These are phyloP conservation scores for Venusia cambrica DNA, from an alignment of 2,888 invertebrate genomes.

Conservation along the genomic window DNA sequence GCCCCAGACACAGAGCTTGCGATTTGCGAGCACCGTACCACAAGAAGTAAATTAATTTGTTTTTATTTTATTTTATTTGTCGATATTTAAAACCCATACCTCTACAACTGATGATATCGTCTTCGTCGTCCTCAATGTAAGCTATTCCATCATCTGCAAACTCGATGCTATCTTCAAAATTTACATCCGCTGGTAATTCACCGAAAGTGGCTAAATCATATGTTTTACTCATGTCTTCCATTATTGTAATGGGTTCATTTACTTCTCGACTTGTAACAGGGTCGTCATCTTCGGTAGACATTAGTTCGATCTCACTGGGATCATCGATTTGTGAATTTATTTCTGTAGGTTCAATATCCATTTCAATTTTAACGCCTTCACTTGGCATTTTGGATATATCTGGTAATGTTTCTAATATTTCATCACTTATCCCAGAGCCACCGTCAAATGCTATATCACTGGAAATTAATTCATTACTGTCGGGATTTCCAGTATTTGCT, in stretches of 20 bases:
- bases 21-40: too few species aligned
- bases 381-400: conserved; percentile 14
- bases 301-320: conserved; percentile 1
- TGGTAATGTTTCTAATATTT: conserved; percentile 5
- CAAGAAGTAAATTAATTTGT: too few species aligned
- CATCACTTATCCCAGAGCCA: too few species aligned
- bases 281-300: neutral
- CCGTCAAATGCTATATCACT: too few species aligned
- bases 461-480: too few species aligned
- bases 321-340: neutral
- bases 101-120: conserved; percentile 15
- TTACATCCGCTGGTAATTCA: conserved; percentile 29
- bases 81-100: conserved; percentile 3
- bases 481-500: neutral
- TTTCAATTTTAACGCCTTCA: conserved; percentile 15
- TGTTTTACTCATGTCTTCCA: neutral
- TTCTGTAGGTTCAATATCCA: conserved; percentile 1
- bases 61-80: neutral
- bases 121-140: conserved; percentile 21
- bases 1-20: too few species aligned
- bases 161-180: conserved; percentile 46
- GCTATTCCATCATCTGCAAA: conserved; percentile 48
- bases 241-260: neutral
- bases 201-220: conserved; percentile 1
- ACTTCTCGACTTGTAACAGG: conserved; percentile 1